Evolutionary conservation across 2,888 invertebrate genomes (phyloP), one percentile per base, ranked within the genome.

Genomic region (Chrysodeixis includens): DNA sequence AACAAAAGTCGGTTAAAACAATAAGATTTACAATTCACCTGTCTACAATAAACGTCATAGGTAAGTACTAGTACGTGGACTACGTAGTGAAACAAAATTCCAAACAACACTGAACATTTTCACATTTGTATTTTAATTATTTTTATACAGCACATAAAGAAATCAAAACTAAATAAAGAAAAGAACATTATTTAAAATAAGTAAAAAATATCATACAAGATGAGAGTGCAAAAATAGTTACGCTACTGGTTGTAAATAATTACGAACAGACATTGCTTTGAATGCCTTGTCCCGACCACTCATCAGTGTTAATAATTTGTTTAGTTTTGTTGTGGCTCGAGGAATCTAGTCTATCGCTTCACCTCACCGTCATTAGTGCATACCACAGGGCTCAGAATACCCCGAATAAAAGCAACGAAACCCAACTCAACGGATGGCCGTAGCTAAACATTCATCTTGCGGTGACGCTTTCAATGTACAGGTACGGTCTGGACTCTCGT

Each of bases 341-440:
- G 83, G 89, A 85, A 88, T 88, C 86, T 81, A 74, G 79, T 83
- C 82, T 81, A 83, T 80, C 80, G 81, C 79, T 76, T 73, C 78
- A 77, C 70, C 75, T 73, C 78, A 71, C 77, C 77, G 81, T 90
- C 89, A 87, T 89, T 88, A 89, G 88, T 84, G 86, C 85, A 86
- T 87, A 86, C 87, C 88, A 71, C 74, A 18, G 58, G 18, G 83
- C 84, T 83, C 75, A 88, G 85, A 90, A 90, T 90, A 90, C 86
- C 89, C 87, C 86, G 73, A 87, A 90, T 83, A 88, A 88, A 88
- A 89, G 81, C 68, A 85, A 84, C 69, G 61, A 77, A 70, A 74
- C 74, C 44, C 20, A 30, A 58, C 65, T 69, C 62, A 78, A 69
- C 77, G 74, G 68, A 75, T 57, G 69, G 70, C 70, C 81, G 83